Conservation (phyloP, 2,888 invertebrate genomes). For the Orthosia gothica region DNA sequence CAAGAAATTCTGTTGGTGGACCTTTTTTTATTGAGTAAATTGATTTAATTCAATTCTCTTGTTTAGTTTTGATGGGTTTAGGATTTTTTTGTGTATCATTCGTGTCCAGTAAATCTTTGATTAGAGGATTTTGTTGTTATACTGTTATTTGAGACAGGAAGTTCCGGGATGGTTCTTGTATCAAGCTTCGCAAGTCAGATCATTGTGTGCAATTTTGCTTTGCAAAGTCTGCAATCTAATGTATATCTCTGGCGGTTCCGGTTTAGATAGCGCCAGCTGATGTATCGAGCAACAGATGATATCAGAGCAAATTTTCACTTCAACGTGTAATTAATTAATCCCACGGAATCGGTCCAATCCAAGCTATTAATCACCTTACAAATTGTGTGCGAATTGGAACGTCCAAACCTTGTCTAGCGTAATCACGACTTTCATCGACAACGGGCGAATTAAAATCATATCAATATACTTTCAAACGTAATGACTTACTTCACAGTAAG, state of each 20-base stretch:
- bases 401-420: constrained; percentile 38
- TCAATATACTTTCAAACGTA: constrained; percentile 60
- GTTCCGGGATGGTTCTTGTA: constrained; percentile 37
- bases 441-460: constrained; percentile 55
- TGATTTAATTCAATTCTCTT: constrained; percentile 61
- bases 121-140: not conserved
- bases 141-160: constrained; percentile 6
- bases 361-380: constrained; percentile 50
- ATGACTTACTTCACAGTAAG: constrained; percentile 48
- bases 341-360: constrained; percentile 33
- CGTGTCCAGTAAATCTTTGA: constrained; percentile 25
- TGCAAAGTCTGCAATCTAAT: not conserved
- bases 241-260: constrained; percentile 32
- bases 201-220: constrained; percentile 2
- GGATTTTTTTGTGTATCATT: constrained; percentile 10
- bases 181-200: not conserved
- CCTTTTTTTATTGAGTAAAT: constrained; percentile 58
- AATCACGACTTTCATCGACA: constrained; percentile 57
- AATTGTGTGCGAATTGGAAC: constrained; percentile 58
- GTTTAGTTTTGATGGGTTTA: constrained; percentile 56
- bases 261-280: constrained; percentile 42
- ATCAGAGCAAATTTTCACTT: constrained; percentile 47
- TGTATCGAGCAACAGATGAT: constrained; percentile 28
- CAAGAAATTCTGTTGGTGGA: constrained; percentile 66
- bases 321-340: constrained; percentile 51